Conservation (phyloP, 2,888 invertebrate species). For the Drosophila antonietae region DNA sequence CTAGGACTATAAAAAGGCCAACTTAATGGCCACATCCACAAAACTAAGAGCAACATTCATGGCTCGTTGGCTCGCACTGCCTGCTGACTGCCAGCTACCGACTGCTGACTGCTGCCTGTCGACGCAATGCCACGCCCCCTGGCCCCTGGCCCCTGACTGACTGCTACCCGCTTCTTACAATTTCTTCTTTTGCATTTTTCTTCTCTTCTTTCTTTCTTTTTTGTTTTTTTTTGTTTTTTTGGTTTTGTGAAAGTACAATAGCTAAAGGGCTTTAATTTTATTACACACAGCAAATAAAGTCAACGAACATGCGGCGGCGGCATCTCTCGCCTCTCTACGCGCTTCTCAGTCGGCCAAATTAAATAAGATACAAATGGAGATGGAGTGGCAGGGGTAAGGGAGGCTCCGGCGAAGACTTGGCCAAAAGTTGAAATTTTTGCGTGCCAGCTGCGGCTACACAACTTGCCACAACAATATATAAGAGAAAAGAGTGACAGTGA, state of each 20-base stretch:
- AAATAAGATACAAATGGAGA: conserved; percentile 62
- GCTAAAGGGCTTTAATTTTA: conserved; percentile 80
- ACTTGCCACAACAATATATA: conserved; percentile 52
- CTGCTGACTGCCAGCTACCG: conserved; percentile 10
- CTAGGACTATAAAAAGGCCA: conserved; percentile 74
- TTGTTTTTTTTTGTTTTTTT: conserved; percentile 29
- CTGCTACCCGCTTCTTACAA: conserved; percentile 41
- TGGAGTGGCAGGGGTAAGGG: not conserved
- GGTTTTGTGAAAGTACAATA: conserved; percentile 70
- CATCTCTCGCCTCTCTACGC: conserved; percentile 14
- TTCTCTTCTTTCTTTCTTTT: not conserved
- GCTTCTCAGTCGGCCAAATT: conserved; percentile 56
- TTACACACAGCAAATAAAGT: conserved; percentile 79
- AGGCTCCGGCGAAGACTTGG: conserved; percentile 31
- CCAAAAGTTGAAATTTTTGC: conserved; percentile 65
- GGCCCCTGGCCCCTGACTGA: not conserved
- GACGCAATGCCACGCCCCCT: conserved; percentile 4
- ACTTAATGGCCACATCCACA: conserved; percentile 78
- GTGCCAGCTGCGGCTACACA: conserved; percentile 78
- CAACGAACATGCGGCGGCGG: conserved; percentile 75
- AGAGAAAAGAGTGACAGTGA: not conserved
- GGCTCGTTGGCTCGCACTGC: conserved; percentile 65
- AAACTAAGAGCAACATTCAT: conserved; percentile 76
- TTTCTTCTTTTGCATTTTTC: conserved; percentile 56
- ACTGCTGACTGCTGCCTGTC: conserved; percentile 10